Evolutionary conservation across 2,797 vertebrate genomes (phyloP), one percentile per base, ranked within the genome.

Genomic region (Percopsis omiscomaycus): DNA sequence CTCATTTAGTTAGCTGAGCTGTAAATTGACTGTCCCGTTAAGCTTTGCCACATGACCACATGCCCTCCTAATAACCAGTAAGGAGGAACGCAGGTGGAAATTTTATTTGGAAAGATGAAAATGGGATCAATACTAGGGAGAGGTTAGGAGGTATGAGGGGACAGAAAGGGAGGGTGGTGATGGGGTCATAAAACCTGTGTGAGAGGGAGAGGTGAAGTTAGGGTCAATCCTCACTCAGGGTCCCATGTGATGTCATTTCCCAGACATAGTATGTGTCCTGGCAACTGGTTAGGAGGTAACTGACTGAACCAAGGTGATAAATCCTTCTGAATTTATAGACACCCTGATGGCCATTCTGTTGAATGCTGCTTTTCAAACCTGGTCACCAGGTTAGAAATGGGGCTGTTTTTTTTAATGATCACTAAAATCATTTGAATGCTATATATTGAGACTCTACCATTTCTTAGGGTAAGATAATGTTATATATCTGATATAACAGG

Each of bases 131-230:
- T 89, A 88, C 83, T 86, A 87, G 79, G 62, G 67, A 70, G 86
- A 87, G 89, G 91, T 91, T 89, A 90, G 86, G 85, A 90, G 87
- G 89, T 87, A 82, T 82, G 77, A 80, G 80, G 64, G 72, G 76
- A 76, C 1, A 9, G 67, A 73, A 27, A 22, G 48, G 60, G 28
- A 27, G 48, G 42, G 12, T n/a, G 54, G 75, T 22, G 70, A 68
- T 64, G 71, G 76, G 82, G 81, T 79, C 80, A 78, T 91, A 91
- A 92, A 93, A 88, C 48, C 83, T 77, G 81, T 61, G 64, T 81
- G 82, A 90, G 84, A 84, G 80, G 82, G 66, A 9, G 81, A 88
- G 92, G 90, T 93, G 85, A 93, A 86, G 83, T 88, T 85, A 87
- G 85, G 91, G 91, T 92, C 91, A 90, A 69, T 64, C 74, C 88